These are phyloP conservation scores for Ammodytes marinus DNA, from an alignment of 2,113 vertebrate species.

Conservation along the genomic window DNA sequence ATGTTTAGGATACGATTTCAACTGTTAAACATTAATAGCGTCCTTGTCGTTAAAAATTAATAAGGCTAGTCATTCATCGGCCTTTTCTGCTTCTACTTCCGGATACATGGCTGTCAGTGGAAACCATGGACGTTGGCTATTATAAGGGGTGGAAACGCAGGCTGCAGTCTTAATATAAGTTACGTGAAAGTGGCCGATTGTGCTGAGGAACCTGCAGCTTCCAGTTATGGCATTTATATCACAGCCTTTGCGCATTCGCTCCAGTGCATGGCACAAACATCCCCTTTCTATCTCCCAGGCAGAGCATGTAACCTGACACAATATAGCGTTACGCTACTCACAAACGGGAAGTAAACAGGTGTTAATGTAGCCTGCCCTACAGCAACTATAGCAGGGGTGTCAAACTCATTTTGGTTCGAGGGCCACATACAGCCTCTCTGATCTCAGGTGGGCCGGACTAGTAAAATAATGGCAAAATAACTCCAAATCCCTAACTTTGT, in stretches of 20 bases:
- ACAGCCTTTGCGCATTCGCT: not conserved
- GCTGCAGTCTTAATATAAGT: not conserved
- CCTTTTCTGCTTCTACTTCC: slow-evolving; percentile 61
- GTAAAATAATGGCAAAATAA: no score
- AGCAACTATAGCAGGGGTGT: no score
- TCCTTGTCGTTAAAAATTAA: slow-evolving; percentile 68
- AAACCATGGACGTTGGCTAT: no score
- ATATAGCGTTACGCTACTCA: not conserved
- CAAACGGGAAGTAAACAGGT: not conserved
- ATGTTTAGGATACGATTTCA: not conserved
- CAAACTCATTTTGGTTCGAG: no score
- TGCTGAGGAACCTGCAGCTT: slow-evolving; percentile 7
- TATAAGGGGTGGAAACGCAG: not conserved
- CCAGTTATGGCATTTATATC: not conserved
- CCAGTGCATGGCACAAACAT: not conserved
- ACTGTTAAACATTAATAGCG: slow-evolving; percentile 56
- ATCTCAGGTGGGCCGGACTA: no score
- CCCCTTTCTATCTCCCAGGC: not conserved
- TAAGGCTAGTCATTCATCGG: slow-evolving; percentile 45
- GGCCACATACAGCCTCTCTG: no score
- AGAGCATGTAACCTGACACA: slow-evolving; percentile 23
- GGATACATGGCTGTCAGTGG: slow-evolving; percentile 26
- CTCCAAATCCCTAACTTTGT: no score
- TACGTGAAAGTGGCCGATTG: not conserved
- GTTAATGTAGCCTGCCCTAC: not conserved